These are phyloP conservation scores for Drosophila rufa DNA, from an alignment of 1,140 invertebrate species.

Conservation along the genomic window DNA sequence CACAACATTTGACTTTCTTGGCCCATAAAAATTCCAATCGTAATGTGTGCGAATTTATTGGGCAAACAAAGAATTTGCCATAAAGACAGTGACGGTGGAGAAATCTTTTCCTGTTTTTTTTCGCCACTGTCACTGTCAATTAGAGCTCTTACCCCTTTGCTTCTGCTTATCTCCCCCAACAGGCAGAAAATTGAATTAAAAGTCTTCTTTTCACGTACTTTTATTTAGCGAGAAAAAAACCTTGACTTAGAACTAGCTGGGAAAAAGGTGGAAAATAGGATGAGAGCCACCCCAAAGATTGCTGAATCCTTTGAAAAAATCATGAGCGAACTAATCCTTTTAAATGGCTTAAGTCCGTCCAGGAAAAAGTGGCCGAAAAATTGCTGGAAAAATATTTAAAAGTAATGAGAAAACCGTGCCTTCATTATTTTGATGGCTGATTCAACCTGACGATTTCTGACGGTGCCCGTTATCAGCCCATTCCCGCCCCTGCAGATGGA, in stretches of 20 bases:
- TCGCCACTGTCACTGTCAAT: constrained; percentile 34
- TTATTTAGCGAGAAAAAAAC: constrained; percentile 17
- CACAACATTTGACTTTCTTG: constrained; percentile 34
- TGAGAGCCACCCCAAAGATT: constrained; percentile 46
- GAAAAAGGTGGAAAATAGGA: constrained; percentile 31
- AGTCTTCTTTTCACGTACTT: constrained; percentile 61
- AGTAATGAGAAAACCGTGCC: constrained; percentile 73
- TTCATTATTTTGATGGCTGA: constrained; percentile 81
- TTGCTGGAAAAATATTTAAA: constrained; percentile 72
- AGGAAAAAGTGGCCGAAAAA: constrained; percentile 61
- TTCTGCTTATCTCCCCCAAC: constrained; percentile 45
- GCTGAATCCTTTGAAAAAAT: constrained; percentile 60
- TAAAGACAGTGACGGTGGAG: neutral
- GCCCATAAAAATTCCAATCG: constrained; percentile 48
- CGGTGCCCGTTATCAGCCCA: constrained; percentile 67
- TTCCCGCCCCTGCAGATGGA: constrained; percentile 33
- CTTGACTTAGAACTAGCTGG: constrained; percentile 29
- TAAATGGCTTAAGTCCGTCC: constrained; percentile 61
- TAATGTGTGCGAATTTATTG: constrained; percentile 56
- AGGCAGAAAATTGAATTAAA: constrained; percentile 66
- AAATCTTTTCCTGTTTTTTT: constrained; percentile 2
- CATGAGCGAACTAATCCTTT: constrained; percentile 67
- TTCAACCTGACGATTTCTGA: constrained; percentile 70
- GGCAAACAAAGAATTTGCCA: constrained; percentile 11
- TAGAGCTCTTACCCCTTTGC: constrained; percentile 17